phyloP scores from a whole-genome alignment of 2,888 invertebrate genomes.

The Prosapia bicincta region DNA sequence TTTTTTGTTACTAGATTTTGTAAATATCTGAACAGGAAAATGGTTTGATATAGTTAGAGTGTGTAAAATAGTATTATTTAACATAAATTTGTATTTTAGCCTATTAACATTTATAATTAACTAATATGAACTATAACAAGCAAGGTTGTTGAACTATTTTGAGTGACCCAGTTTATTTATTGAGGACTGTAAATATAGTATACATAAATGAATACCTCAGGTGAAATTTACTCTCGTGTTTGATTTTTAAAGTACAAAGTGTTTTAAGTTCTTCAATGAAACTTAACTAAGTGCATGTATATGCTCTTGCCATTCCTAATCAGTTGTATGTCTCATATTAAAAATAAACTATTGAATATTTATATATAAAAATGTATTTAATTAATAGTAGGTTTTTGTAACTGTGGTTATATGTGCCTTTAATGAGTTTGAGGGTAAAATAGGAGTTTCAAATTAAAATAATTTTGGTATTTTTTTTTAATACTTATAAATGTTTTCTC shows the following conservation, averaged over 20 bases:
- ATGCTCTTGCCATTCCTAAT: neutral
- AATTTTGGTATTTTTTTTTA: too few species aligned
- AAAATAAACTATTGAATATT: too few species aligned
- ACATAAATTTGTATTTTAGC: neutral
- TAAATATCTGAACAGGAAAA: neutral
- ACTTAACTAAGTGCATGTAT: neutral
- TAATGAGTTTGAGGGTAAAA: too few species aligned
- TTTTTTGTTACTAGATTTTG: neutral
- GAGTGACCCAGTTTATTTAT: neutral
- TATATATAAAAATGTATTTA: too few species aligned
- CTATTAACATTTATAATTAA: neutral
- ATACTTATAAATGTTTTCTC: too few species aligned
- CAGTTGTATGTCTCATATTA: too few species aligned
- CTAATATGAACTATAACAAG: neutral
- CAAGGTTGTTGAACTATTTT: neutral
- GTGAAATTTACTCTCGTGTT: neutral
- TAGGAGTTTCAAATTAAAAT: too few species aligned
- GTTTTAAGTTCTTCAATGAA: neutral
- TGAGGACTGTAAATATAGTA: neutral
- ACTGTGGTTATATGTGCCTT: too few species aligned
- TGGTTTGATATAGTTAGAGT: neutral
- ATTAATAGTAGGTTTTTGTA: too few species aligned
- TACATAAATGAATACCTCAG: neutral
- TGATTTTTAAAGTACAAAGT: neutral
- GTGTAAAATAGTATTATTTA: neutral